Evolutionary conservation across 2,797 vertebrate genomes (phyloP).

Genomic region (Salarias fasciatus): DNA sequence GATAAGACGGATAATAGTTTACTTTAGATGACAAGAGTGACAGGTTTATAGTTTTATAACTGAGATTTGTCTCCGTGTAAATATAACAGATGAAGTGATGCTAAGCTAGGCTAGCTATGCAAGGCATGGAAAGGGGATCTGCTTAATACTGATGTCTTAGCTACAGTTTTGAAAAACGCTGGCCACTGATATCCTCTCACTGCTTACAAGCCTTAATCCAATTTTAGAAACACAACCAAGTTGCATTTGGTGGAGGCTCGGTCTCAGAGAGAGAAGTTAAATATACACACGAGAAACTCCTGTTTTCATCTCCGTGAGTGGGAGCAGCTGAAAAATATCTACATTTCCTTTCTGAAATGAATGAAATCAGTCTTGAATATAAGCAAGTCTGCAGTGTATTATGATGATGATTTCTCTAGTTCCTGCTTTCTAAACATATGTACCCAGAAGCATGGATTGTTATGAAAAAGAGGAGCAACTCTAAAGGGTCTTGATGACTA

Average conservation of each 20-base stretch:
- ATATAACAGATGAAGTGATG: constrained; percentile 66
- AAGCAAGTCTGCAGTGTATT: too few relatives aligned
- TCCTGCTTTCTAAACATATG: too few relatives aligned
- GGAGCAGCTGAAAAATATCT: too few relatives aligned
- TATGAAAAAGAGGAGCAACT: too few relatives aligned
- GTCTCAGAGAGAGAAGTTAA: constrained; percentile 50
- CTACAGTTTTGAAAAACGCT: constrained; percentile 77
- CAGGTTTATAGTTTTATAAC: constrained; percentile 52
- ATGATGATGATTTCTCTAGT: too few relatives aligned
- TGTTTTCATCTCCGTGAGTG: constrained; percentile 26
- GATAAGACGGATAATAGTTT: constrained; percentile 33
- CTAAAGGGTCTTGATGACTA: too few relatives aligned
- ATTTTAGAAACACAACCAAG: constrained; percentile 79
- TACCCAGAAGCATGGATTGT: too few relatives aligned
- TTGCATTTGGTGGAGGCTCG: constrained; percentile 63
- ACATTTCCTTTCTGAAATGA: too few relatives aligned
- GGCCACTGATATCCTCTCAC: constrained; percentile 74
- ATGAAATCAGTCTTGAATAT: too few relatives aligned
- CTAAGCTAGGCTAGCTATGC: constrained; percentile 74
- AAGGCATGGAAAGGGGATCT: constrained; percentile 77
- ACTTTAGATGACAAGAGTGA: constrained; percentile 51
- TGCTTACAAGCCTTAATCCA: constrained; percentile 81
- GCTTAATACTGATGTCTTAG: constrained; percentile 77
- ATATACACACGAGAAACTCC: constrained; percentile 55
- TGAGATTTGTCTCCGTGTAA: constrained; percentile 56